Percentiles rank a stretch among this genome's conserved stretches.
These are phyloP conservation scores for Crotalus helleri DNA, from an alignment of 2,113 vertebrate species.

Conservation along the genomic window DNA sequence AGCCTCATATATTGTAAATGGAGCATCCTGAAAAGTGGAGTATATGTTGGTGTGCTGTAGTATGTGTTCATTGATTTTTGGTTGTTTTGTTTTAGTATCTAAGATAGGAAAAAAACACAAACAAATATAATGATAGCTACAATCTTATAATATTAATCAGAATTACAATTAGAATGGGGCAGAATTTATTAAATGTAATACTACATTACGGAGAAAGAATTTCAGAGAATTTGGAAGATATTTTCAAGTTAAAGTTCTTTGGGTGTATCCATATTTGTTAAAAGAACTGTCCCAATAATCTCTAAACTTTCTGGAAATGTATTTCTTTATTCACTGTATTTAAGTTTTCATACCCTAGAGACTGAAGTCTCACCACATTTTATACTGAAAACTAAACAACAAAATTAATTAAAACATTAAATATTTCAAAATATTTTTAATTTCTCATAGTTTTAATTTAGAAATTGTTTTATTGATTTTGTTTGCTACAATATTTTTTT, in stretches of 20 bases:
- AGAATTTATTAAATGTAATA: neutral
- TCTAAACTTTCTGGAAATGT: neutral
- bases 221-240: neutral
- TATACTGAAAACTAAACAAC: neutral
- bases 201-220: neutral
- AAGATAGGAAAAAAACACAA: neutral
- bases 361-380: neutral
- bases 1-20: conserved; percentile 16
- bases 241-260: neutral
- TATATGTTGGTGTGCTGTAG: neutral
- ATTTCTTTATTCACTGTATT: neutral
- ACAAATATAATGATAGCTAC: neutral
- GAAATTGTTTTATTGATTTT: neutral
- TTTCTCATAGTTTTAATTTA: neutral
- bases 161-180: neutral
- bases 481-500: neutral
- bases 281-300: neutral
- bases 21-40: neutral
- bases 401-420: neutral
- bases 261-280: neutral
- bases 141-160: neutral
- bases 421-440: neutral
- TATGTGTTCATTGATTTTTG: no score
- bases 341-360: neutral
- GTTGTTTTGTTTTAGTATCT: no score